These are phyloP conservation scores for Philereme transversata DNA, from an alignment of 2,888 invertebrate species.

Conservation along the genomic window DNA sequence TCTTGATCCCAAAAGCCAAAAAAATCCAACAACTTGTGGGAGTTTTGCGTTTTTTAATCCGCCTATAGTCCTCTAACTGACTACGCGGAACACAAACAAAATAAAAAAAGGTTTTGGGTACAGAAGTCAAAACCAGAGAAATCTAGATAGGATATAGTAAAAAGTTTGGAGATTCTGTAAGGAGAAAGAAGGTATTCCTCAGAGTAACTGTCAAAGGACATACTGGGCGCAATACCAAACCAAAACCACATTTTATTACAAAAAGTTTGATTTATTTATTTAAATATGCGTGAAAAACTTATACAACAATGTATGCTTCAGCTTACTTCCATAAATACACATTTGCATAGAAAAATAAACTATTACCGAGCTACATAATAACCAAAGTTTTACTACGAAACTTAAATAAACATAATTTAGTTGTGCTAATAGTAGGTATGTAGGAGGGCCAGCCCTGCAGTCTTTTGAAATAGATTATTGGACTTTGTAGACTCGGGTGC, in stretches of 20 bases:
- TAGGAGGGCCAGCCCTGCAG: constrained; percentile 62
- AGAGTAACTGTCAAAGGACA: too few relatives aligned
- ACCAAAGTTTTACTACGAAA: constrained; percentile 48
- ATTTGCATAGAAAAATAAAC: constrained; percentile 64
- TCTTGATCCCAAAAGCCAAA: too few relatives aligned
- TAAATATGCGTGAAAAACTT: constrained; percentile 78
- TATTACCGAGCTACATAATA: constrained; percentile 33
- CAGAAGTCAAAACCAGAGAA: too few relatives aligned
- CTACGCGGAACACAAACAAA: too few relatives aligned
- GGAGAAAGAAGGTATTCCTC: too few relatives aligned
- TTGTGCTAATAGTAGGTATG: constrained; percentile 60
- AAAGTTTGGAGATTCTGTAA: too few relatives aligned
- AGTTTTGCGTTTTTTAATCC: too few relatives aligned
- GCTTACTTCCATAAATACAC: constrained; percentile 60
- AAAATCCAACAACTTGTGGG: too few relatives aligned
- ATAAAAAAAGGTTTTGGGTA: too few relatives aligned
- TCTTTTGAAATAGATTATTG: constrained; percentile 72
- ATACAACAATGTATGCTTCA: constrained; percentile 62
- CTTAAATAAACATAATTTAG: constrained; percentile 71
- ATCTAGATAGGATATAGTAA: too few relatives aligned
- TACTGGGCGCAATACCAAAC: constrained; percentile 14
- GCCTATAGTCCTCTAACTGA: too few relatives aligned
- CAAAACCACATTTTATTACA: constrained; percentile 24
- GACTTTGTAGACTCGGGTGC: constrained; percentile 89
- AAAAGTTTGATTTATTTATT: constrained; percentile 50